Evolutionary conservation across 2,113 vertebrate species (phyloP).

Genomic region (Pithys albifrons): DNA sequence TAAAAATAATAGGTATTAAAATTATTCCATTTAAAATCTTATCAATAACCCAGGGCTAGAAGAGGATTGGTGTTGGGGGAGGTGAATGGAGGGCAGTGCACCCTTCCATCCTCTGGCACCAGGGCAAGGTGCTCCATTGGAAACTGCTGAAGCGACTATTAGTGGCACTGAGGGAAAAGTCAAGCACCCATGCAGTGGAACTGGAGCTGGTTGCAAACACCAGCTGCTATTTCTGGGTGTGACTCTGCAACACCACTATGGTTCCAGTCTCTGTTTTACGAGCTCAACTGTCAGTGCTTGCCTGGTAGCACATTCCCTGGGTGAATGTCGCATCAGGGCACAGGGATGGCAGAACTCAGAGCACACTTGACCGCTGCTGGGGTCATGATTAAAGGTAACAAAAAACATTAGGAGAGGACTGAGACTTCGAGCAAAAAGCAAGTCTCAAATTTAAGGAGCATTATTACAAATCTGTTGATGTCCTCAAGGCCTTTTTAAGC

Average conservation of each 20-base stretch:
- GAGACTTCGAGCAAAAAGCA: not conserved
- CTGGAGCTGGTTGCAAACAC: not conserved
- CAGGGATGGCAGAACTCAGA: not conserved
- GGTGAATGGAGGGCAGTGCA: rapidly evolving
- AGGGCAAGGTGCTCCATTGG: not conserved
- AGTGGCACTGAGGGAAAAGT: not conserved
- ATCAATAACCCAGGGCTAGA: not conserved
- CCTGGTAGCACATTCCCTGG: not conserved
- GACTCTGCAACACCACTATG: rapidly evolving
- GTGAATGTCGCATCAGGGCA: rapidly evolving
- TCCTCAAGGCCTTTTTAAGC: not conserved
- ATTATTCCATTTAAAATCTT: not conserved
- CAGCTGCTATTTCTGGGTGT: not conserved
- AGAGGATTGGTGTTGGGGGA: not conserved
- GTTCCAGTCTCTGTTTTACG: not conserved
- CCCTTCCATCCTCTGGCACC: not conserved
- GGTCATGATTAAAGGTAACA: not conserved
- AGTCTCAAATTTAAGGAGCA: not conserved
- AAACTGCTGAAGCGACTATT: not conserved
- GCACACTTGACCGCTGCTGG: rapidly evolving
- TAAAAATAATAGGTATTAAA: not conserved
- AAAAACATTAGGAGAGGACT: rapidly evolving
- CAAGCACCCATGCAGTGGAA: rapidly evolving
- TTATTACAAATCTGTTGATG: not conserved
- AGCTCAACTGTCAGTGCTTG: rapidly evolving